Evolutionary conservation across 2,888 invertebrate species (phyloP), one percentile per base, ranked within the genome.

Genomic region (Mythimna albipuncta): DNA sequence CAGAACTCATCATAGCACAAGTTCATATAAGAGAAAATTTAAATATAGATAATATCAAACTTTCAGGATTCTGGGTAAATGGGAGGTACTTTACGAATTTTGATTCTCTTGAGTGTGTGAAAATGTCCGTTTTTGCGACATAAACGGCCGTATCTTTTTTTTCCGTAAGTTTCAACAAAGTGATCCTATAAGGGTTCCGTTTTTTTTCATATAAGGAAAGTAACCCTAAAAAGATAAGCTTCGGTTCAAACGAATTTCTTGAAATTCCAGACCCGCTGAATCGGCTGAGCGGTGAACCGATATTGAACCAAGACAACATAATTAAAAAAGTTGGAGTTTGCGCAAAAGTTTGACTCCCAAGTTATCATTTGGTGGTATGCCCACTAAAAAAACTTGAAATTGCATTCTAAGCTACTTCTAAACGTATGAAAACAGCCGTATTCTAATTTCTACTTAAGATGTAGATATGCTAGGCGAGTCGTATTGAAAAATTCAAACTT

Each of bases 241-340:
- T 63, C 57, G 38, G 54, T 79, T 75, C 58, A 77, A 83, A 78
- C 74, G 78, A 83, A 81, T 85, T 83, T 77, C 70, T 79, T 76
- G 61, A 80, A 75, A 80, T 72, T 76, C 70, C 65, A 57, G 64
- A 71, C 69, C 69, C 67, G 75, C 81, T 81, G 77, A 85, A 79
- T 77, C 66, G 68, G 79, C 79, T 79, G 65, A 78, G 66, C 65
- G 58, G 69, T 66, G 76, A 83, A 77, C 85, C 84, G 83, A 85
- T 87, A 87, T 88, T 84, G 82, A 78, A 80, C 79, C 68, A 84
- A 84, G 78, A 80, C 79, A 86, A 88, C 77, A 87, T 89, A 89
- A 90, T 91, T 89, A 89, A 90, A 90, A 89, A 90, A 89, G 85
- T 90, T 89, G 41, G 73, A 59, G 64, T 82, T 72, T 47, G 72